A percentile compares a stretch with the other conserved stretches of the same genome.
Conservation (phyloP, 2,888 invertebrate species). For the Ommatoiulus sabulosus region DNA sequence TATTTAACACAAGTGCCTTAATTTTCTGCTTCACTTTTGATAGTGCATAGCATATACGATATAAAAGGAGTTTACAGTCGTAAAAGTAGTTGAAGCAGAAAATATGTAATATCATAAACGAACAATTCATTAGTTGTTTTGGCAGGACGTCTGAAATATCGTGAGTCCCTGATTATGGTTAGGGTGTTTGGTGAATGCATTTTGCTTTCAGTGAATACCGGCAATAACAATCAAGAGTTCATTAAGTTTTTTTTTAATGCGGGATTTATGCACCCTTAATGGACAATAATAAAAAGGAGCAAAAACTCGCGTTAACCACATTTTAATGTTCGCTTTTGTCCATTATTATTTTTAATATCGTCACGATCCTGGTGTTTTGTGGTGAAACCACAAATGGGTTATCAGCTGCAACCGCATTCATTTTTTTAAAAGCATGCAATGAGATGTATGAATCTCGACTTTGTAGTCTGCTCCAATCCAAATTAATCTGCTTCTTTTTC, state of each 20-base stretch:
- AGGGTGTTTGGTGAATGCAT: not conserved
- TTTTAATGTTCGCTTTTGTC: not conserved
- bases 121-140: not conserved
- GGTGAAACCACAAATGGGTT: slow-evolving; percentile 17
- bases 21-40: not conserved
- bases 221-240: not conserved
- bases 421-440: not conserved
- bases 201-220: not conserved
- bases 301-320: slow-evolving; percentile 4
- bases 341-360: not conserved
- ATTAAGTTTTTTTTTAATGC: not conserved
- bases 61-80: not conserved
- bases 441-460: not conserved
- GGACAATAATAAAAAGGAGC: not conserved
- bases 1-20: not conserved
- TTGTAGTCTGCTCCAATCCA: not conserved
- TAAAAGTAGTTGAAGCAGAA: not conserved
- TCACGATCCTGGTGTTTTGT: slow-evolving; percentile 5
- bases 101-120: not conserved
- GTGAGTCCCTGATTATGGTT: not conserved
- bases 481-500: slow-evolving; percentile 15
- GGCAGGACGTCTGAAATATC: not conserved
- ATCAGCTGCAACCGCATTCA: slow-evolving; percentile 37
- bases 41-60: no score
- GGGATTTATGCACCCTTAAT: not conserved